Base-by-base conservation (phyloP, 1,140 invertebrate species). In the Microplitis mediator region DNA sequence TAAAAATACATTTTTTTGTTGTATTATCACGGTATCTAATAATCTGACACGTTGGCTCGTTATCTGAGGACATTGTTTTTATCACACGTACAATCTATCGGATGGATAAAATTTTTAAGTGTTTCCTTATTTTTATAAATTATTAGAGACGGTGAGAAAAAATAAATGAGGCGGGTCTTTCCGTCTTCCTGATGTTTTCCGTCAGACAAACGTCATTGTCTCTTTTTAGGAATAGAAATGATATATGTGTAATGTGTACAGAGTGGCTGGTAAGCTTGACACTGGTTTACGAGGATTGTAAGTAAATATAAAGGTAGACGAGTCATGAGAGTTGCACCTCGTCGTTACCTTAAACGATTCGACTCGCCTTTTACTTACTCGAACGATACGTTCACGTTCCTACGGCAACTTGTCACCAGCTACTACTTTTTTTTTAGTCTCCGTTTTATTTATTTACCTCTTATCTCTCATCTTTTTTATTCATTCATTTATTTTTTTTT, bases 351-450 rank as follows among this genome's bases (percentile, higher is more conserved):
- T 64, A 64, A 64, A 64, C 39, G 61, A 71, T 64, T 71, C 35
- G 32, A 64, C 31, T 39, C 36, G 52, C 61, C 51, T 71, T 64
- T 61, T 73, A 71, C 63, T 71, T 71, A 50, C 32, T 51, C 71
- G 74, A 64, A 71, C 32, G 36, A 51, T 11, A 50, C 67, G 72
- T 51, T 36, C 72, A 51, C 58, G 74, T 60, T 74, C 51, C 36
- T 74, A 60, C 65, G 39, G 13, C 60, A 58, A 54, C 66, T 69
- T 36, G 61, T 23, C 34, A 35, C 61, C 3, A 23, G 23, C 14
- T 58, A 23, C 14, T 31, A 23, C 23, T 58, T 61, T 69, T 34
- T 66, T 50, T 61, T 54, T 11, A 6, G 23, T 23, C 23, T 14
- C 34, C 45, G 1, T 64, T 54, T 54, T 54, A 54, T 61, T 61